Conservation (phyloP, 2,888 invertebrate genomes). For the Tachina fera region DNA sequence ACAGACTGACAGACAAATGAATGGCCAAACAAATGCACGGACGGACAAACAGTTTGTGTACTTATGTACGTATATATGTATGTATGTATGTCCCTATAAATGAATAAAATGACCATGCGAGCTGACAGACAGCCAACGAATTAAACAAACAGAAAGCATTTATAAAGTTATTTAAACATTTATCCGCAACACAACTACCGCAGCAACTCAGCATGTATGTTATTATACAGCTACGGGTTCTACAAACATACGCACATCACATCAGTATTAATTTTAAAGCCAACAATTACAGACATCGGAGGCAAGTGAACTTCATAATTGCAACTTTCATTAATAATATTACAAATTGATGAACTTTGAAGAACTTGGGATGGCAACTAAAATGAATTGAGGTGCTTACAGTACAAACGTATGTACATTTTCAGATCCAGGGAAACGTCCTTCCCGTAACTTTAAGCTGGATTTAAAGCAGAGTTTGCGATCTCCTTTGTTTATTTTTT, state of each 20-base stretch:
- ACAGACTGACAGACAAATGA: slow-evolving; percentile 49
- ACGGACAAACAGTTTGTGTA: neutral
- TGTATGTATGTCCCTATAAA: neutral
- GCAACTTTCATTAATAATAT: slow-evolving; percentile 27
- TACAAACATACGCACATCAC: neutral
- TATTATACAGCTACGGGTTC: neutral
- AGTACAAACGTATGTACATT: too few species aligned
- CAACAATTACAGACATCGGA: slow-evolving; percentile 20
- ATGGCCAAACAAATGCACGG: slow-evolving; percentile 16
- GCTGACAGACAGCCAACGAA: slow-evolving; percentile 3
- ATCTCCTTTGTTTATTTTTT: too few species aligned
- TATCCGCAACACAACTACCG: slow-evolving; percentile 37
- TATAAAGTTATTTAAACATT: slow-evolving; percentile 56
- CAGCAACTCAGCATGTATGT: slow-evolving; percentile 2
- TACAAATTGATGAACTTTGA: slow-evolving; percentile 11
- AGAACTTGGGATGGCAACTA: neutral
- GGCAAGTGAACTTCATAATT: slow-evolving; percentile 37
- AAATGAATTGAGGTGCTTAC: neutral
- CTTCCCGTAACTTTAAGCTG: too few species aligned
- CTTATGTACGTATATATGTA: too few species aligned
- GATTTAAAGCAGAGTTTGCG: too few species aligned
- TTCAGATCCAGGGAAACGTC: too few species aligned
- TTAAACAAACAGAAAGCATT: slow-evolving; percentile 38
- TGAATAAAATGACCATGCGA: slow-evolving; percentile 18
- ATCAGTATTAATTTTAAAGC: slow-evolving; percentile 19